These are phyloP conservation scores for Porites lutea DNA, from an alignment of 64 coral and sea anemone genomes.

Conservation along the genomic window DNA sequence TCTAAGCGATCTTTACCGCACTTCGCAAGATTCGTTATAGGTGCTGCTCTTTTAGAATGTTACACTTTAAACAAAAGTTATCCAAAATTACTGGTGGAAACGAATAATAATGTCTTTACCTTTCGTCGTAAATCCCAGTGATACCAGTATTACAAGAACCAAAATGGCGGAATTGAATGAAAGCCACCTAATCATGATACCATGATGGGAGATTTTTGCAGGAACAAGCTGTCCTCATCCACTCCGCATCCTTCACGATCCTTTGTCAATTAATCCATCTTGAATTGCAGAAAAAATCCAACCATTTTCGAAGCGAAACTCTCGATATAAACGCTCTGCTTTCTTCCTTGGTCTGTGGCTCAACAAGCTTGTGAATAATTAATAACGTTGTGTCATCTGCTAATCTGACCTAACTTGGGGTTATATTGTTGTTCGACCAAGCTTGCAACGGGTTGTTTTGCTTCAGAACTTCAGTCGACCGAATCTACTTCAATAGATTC, in stretches of 20 bases:
- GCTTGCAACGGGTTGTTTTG: slow-evolving; percentile 48
- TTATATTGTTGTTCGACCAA: slow-evolving; percentile 42
- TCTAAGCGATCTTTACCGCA: no score
- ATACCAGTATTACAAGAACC: slow-evolving; percentile 12
- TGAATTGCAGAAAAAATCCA: neutral
- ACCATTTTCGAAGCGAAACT: slow-evolving; percentile 9
- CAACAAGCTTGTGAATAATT: slow-evolving; percentile 10
- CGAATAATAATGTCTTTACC: neutral
- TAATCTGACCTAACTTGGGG: slow-evolving; percentile 49
- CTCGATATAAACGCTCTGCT: neutral
- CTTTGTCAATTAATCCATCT: neutral
- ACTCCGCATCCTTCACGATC: slow-evolving; percentile 2
- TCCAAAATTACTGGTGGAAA: no score
- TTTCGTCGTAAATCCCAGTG: neutral
- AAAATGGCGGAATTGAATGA: slow-evolving; percentile 4
- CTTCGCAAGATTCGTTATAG: no score
- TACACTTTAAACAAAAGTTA: no score
- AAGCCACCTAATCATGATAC: slow-evolving; percentile 38
- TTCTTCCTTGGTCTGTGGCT: neutral
- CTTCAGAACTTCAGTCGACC: neutral
- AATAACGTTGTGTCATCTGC: neutral
- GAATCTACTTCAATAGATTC: neutral
- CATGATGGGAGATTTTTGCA: slow-evolving; percentile 13
- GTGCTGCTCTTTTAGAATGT: no score
- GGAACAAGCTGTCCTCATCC: slow-evolving; percentile 8